Base-by-base conservation (phyloP, 2,797 vertebrate genomes). In the Decapterus maruadsi region DNA sequence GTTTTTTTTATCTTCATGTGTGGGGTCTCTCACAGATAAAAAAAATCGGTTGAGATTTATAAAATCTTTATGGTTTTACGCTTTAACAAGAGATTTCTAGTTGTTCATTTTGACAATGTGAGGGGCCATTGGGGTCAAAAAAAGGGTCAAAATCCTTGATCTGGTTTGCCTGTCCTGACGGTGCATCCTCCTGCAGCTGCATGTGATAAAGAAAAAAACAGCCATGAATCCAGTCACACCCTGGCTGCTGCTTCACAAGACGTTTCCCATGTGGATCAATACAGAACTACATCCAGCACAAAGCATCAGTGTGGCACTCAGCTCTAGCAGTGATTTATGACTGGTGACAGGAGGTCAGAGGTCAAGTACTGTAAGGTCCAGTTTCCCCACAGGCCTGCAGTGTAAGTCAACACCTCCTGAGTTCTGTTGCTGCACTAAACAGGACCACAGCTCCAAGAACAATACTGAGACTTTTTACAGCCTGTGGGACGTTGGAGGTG, bases 331-430 rank as follows among this genome's bases (percentile, higher is more conserved):
- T 8, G 19, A 86, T 87, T 61, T 6, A 79, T 86, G 66, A 71
- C 29, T 13, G 65, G 14, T 58, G 84, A 67, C 73, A 50, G 81
- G 56, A 69, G 75, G 81, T 82, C 83, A 71, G 19, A 77, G 81
- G 90, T 87, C 76, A 19, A 19, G 38, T 42, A 72, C 68, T 66
- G 71, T 19, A 62, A 64, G 14, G 64, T 63, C 63, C 80, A 58
- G 75, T 29, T n/a, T 65, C 62, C 69, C 64, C 45, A 40, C 8
- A 16, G 45, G 68, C 11, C 72, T 4, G 50, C 9, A 11, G 8
- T 14, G 71, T 74, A 13, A 26, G 63, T 75, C 82, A 64, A 68
- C 84, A 69, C 76, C 48, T 54, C 60, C 6, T 16, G 9, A 70
- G n/a, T 4, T 57, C 8, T 63, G 48, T 12, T 43, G 56, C 51